Percentiles rank a stretch among this genome's conserved stretches.
Conservation (phyloP, 2,113 vertebrate genomes). For the Nerophis ophidion region DNA sequence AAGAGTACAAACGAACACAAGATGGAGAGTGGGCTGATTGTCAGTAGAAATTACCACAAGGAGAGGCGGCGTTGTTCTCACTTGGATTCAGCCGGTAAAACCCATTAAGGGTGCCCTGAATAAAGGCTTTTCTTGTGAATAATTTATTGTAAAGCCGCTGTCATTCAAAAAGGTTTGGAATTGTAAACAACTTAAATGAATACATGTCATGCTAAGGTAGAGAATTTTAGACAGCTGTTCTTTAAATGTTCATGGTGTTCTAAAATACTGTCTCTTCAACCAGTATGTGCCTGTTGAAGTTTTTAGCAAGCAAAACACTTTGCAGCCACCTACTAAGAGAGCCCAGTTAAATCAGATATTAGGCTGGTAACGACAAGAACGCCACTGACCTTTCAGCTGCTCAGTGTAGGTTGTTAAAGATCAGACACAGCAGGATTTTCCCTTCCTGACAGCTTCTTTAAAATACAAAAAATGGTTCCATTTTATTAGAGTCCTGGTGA, state of each 20-base stretch:
- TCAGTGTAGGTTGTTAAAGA: slow-evolving; percentile 18
- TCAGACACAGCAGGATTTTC: slow-evolving; percentile 12
- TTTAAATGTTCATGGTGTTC: slow-evolving; percentile 14
- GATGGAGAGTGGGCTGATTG: slow-evolving; percentile 8
- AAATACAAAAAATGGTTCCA: background rate
- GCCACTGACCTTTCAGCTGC: slow-evolving; percentile 30
- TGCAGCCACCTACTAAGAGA: background rate
- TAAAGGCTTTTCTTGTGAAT: slow-evolving; percentile 24
- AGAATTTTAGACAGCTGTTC: background rate
- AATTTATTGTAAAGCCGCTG: slow-evolving; percentile 17
- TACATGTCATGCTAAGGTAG: slow-evolving; percentile 1
- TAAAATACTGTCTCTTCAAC: background rate
- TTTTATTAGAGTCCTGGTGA: background rate
- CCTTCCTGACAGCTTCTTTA: background rate
- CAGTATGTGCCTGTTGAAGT: slow-evolving; percentile 13
- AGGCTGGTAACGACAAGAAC: slow-evolving; percentile 7
- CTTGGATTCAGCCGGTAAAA: background rate
- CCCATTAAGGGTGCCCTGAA: background rate
- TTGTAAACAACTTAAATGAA: slow-evolving; percentile 24
- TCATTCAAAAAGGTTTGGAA: slow-evolving; percentile 27
- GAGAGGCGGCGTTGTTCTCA: background rate
- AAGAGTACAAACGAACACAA: background rate
- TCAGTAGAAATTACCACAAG: slow-evolving; percentile 18
- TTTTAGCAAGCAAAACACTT: slow-evolving; percentile 18
- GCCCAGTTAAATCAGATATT: background rate